Base-by-base conservation (phyloP, 2,888 invertebrate genomes). In the Tillus elongatus region DNA sequence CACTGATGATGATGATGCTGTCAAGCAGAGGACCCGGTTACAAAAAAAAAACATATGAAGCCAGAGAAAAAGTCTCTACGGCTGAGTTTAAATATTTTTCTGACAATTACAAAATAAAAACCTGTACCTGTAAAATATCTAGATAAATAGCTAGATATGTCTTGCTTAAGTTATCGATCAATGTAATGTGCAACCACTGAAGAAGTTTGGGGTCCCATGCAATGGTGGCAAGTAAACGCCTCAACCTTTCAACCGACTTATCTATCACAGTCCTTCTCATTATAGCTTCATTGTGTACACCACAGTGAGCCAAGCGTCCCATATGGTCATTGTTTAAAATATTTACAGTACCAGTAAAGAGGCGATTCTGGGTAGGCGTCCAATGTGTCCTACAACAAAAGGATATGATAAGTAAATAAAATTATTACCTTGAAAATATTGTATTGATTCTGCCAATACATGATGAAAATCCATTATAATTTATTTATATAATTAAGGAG, bases 121-220 rank as follows among this genome's bases (percentile, higher is more conserved):
- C 41, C 43, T n/a, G 48, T 57, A 77, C 81, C 68, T 86, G 86
- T 45, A 88, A 61, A 33, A 85, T 79, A 53, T 88, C 86, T 11
- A 87, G 67, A 61, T 88, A 88, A 4, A 77, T 75, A 1, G 77
- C 74, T 47, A 87, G 69, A 56, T 82, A 80, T 3, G 72, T 69
- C 11, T 72, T 69, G 33, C 74, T 77, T 30, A 86, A 63, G 51
- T 75, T 67, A 43, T 86, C 83, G 47, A 85, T 70, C 4, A 88
- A 59, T 6, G 81, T 59, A 28, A 72, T 67, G 60, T 89, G 87
- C 16, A 89, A 60, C 89, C 89, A 89, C 47, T 85, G 82, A 0
- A 77, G 73, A 13, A 82, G 63, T 45, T 77, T 74, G 13, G 72
- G 60, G 49, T 87, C 83, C 86, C 86, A 88, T n/a, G 72, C 68